Evolutionary conservation across 2,888 invertebrate genomes (phyloP).

Genomic region (Rhingia campestris): DNA sequence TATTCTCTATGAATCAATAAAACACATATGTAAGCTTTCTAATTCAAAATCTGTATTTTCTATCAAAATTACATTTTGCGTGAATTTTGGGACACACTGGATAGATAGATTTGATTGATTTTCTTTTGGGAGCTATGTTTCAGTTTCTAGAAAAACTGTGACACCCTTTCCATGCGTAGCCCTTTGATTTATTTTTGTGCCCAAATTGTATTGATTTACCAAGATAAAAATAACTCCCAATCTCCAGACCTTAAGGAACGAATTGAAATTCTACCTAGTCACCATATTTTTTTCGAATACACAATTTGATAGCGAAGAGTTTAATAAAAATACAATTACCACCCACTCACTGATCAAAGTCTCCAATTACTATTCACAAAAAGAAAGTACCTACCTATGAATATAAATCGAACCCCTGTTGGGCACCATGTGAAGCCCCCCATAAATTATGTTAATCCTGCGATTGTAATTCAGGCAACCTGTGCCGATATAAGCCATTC

Average conservation of each 20-base stretch:
- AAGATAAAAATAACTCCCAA: neutral
- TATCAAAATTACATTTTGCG: too few relatives aligned
- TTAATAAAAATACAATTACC: neutral
- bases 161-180: too few relatives aligned
- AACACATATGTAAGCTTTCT: too few relatives aligned
- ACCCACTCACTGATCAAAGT: neutral
- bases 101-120: too few relatives aligned
- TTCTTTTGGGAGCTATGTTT: too few relatives aligned
- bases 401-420: neutral
- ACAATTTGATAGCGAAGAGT: neutral
- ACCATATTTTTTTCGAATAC: too few relatives aligned
- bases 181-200: neutral
- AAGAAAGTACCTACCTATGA: constrained; percentile 2
- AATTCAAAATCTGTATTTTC: too few relatives aligned
- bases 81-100: too few relatives aligned
- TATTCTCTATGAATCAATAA: too few relatives aligned
- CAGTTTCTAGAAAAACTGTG: too few relatives aligned
- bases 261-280: too few relatives aligned
- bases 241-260: too few relatives aligned
- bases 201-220: neutral
- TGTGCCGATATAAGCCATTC: constrained; percentile 46
- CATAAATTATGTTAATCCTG: constrained; percentile 57
- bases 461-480: constrained; percentile 48
- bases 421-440: neutral
- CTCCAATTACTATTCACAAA: neutral